Evolutionary conservation across 2,888 invertebrate species (phyloP).

Genomic region (Sphaerophoria taeniata): DNA sequence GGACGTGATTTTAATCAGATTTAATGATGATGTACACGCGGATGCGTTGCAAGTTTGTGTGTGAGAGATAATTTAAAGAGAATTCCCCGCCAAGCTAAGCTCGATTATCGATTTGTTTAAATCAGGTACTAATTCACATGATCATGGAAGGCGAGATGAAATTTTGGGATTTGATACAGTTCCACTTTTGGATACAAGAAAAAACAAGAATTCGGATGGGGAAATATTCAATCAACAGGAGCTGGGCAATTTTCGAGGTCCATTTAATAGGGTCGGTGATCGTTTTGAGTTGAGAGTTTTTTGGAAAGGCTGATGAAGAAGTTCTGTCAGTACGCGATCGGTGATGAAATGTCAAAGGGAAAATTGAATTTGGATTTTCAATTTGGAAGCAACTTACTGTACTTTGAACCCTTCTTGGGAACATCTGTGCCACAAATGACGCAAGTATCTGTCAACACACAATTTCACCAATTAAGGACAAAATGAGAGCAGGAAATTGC

Average conservation of each 20-base stretch:
- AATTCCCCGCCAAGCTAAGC: conserved; percentile 49
- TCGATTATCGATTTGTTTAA: conserved; percentile 75
- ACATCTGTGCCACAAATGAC: conserved; percentile 14
- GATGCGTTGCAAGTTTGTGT: conserved; percentile 48
- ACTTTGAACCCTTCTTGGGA: neutral
- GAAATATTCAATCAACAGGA: conserved; percentile 74
- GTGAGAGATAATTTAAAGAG: conserved; percentile 39
- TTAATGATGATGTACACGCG: conserved; percentile 71
- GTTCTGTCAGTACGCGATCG: conserved; percentile 49
- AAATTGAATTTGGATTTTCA: conserved; percentile 50
- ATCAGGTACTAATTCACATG: conserved; percentile 76
- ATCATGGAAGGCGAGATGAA: neutral
- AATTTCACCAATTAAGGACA: conserved; percentile 24
- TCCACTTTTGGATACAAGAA: conserved; percentile 62
- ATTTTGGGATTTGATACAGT: conserved; percentile 58
- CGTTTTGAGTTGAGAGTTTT: conserved; percentile 11
- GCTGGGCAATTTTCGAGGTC: conserved; percentile 64
- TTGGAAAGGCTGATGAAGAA: conserved; percentile 58
- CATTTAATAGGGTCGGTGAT: conserved; percentile 57
- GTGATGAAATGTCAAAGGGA: conserved; percentile 62
- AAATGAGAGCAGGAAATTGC: conserved; percentile 40
- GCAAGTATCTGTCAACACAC: conserved; percentile 9
- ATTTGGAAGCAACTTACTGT: neutral
- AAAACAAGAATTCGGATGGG: conserved; percentile 44
- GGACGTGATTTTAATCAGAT: conserved; percentile 81